Conservation (phyloP, 2,888 invertebrate genomes). For the Desoria tigrina region DNA sequence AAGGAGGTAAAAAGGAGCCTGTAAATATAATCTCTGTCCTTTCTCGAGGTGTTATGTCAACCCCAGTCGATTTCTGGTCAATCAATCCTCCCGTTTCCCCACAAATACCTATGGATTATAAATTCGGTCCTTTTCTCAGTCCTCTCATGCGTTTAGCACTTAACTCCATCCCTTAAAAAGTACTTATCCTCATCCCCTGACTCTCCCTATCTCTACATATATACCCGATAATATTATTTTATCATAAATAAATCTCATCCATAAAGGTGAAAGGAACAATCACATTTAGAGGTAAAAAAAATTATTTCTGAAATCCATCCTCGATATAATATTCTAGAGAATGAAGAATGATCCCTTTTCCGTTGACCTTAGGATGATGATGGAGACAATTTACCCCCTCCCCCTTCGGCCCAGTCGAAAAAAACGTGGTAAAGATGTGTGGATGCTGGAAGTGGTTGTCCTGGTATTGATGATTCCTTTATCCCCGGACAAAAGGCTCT, state of each 20-base stretch:
- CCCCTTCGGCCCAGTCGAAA: background rate
- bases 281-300: no score
- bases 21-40: slow-evolving; percentile 5
- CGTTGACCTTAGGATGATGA: slow-evolving; percentile 3
- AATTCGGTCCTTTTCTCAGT: slow-evolving; percentile 13
- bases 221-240: slow-evolving; percentile 5
- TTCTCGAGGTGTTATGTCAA: slow-evolving; percentile 36
- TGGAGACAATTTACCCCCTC: slow-evolving; percentile 14
- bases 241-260: slow-evolving; percentile 16
- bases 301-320: slow-evolving; percentile 7
- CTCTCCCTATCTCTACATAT: slow-evolving; percentile 1
- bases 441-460: slow-evolving; percentile 10
- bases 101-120: slow-evolving; percentile 15
- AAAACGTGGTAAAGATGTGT: background rate
- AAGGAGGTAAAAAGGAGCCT: background rate
- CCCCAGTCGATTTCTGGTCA: slow-evolving; percentile 46
- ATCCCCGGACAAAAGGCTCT: slow-evolving; percentile 13
- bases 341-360: background rate
- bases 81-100: slow-evolving; percentile 30
- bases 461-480: slow-evolving; percentile 16
- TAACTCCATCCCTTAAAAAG: slow-evolving; percentile 13
- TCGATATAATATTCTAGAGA: slow-evolving; percentile 1
- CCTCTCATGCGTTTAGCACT: background rate
- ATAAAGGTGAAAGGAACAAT: slow-evolving; percentile 7
- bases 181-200: slow-evolving; percentile 12